These are phyloP conservation scores for Leucania comma DNA, from an alignment of 2,888 invertebrate species.

Conservation along the genomic window DNA sequence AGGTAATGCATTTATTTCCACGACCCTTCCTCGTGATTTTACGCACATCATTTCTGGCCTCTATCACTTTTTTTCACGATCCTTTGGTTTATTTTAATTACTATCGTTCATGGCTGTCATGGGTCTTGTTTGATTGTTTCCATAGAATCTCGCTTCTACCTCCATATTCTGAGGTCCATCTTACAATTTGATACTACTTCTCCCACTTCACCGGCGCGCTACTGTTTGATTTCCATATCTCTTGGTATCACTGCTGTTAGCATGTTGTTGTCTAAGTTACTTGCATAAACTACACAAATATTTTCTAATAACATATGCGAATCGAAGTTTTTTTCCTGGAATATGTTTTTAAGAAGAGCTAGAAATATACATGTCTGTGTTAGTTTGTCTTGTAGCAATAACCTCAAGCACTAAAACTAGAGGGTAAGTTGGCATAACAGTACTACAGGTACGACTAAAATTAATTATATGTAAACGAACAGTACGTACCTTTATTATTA, in stretches of 20 bases:
- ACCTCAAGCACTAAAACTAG: background rate
- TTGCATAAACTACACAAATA: background rate
- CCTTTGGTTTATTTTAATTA: background rate
- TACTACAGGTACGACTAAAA: background rate
- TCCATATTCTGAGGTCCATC: background rate
- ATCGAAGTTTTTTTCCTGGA: background rate
- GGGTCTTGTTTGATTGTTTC: background rate
- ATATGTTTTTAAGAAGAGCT: background rate
- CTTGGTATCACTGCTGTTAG: background rate
- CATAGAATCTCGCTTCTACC: no score
- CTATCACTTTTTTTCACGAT: background rate
- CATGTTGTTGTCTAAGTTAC: background rate
- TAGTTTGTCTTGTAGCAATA: background rate
- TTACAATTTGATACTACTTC: background rate
- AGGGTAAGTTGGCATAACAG: background rate
- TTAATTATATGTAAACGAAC: background rate
- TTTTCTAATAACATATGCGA: background rate
- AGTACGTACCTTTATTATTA: slow-evolving; percentile 13
- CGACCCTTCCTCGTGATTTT: background rate
- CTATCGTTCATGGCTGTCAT: background rate
- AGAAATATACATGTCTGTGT: background rate
- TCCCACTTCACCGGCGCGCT: background rate
- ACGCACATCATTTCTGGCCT: background rate
- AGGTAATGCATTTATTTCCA: background rate
- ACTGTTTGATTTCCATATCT: background rate